Base-by-base conservation (phyloP, 2,888 invertebrate genomes). In the Mystacides longicornis region DNA sequence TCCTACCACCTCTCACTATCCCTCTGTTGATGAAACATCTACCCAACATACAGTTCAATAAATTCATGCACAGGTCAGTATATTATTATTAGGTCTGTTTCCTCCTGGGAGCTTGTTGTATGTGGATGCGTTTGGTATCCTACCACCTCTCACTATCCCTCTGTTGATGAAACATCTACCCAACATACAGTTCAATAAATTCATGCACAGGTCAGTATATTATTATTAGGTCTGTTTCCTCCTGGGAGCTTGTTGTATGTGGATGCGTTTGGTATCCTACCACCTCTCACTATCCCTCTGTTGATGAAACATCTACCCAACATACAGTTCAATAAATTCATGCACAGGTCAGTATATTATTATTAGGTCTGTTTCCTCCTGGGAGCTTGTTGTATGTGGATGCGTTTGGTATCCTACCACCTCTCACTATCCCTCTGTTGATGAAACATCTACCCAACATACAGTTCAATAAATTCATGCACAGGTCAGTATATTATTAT, bases 251-350 rank as follows among this genome's bases (percentile, higher is more conserved):
- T 37, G 14, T 3, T 37, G 14, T 37, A 37, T 37, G 69, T 94
- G 55, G 92, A 93, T 64, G 80, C 92, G 58, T 93, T 91, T 76
- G 91, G 91, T 9, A 81, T 89, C 70, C 77, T 93, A 51, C 83
- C 83, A 31, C 73, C 81, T 1, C 67, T 72, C 0, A 71, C 74
- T 0, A 66, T 80, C 0, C 64, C 63, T 5, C 71, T 75, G 0
- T 66, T 81, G 0, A 66, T 73, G 1, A 64, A 66, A 0, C 69
- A 73, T 0, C 61, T 75, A 7, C 74, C 76, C 0, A 68, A 68
- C 0, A 69, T 75, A 23, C 72, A 71, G 19, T 56, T 77, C 64
- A 77, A 77, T 67, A 71, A 74, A 14, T 77, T 73, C 57, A 75
- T 74, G 71, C 76, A 75, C 65, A 77, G 76, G 76, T 76, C 18